phyloP scores from a whole-genome alignment of 2,888 invertebrate genomes.

The Amphipyra tragopoginis region DNA sequence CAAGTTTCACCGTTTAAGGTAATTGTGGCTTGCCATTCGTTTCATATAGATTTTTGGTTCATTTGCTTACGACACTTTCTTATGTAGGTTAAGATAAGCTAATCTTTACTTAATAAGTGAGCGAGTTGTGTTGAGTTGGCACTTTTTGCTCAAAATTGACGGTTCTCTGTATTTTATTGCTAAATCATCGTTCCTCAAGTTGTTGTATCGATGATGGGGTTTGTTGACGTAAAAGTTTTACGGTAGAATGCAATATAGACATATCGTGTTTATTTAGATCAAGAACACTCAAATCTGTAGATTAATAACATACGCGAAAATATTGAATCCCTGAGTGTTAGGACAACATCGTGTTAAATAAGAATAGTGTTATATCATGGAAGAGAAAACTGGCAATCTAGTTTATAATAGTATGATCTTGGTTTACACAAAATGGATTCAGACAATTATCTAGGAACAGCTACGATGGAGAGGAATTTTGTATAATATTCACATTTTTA shows the following conservation, averaged over 20 bases:
- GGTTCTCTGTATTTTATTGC: conserved; percentile 11
- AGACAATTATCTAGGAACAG: background rate
- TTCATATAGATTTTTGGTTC: conserved; percentile 59
- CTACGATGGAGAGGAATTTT: background rate
- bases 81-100: conserved; percentile 51
- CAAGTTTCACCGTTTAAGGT: conserved; percentile 63
- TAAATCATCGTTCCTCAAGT: conserved; percentile 20
- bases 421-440: background rate
- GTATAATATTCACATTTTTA: conserved; percentile 1
- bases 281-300: conserved; percentile 5
- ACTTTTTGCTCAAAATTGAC: conserved; percentile 11
- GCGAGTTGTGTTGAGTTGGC: conserved; percentile 32
- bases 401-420: too few relatives aligned
- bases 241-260: conserved; percentile 16
- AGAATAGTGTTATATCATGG: conserved; percentile 10
- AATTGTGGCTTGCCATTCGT: conserved; percentile 49
- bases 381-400: too few relatives aligned
- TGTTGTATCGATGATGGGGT: conserved; percentile 3
- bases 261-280: conserved; percentile 25
- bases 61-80: conserved; percentile 51
- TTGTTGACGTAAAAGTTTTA: conserved; percentile 13
- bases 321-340: too few relatives aligned
- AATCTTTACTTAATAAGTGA: conserved; percentile 48
- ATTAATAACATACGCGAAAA: conserved; percentile 2
- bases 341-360: conserved; percentile 13